A percentile compares a stretch with the other conserved stretches of the same genome.
Conservation (phyloP, 1,140 invertebrate genomes). For the Triops longicaudatus region DNA sequence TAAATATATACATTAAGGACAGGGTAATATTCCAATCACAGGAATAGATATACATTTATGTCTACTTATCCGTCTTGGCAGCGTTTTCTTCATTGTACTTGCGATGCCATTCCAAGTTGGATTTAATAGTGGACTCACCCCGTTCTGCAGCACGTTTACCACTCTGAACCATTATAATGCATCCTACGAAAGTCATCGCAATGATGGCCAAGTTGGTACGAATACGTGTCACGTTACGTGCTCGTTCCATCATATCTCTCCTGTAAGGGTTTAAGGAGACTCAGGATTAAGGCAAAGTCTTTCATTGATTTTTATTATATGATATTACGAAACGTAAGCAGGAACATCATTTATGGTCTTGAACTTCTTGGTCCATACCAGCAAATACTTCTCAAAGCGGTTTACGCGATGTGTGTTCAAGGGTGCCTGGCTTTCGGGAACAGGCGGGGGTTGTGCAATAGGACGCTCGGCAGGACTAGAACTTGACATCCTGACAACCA, state of each 20-base stretch:
- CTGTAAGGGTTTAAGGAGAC: background rate
- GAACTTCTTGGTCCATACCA: constrained; percentile 29
- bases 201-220: constrained; percentile 25
- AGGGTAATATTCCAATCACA: background rate
- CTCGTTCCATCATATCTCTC: constrained; percentile 28
- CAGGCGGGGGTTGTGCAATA: background rate
- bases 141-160: constrained; percentile 24
- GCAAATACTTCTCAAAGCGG: constrained; percentile 26
- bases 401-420: constrained; percentile 23
- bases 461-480: background rate
- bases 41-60: background rate
- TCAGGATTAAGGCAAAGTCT: too few species aligned
- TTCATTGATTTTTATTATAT: too few species aligned
- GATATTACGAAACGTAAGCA: constrained; percentile 22
- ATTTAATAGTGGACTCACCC: constrained; percentile 20
- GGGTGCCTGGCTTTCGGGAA: background rate
- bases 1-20: background rate
- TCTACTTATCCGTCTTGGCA: background rate
- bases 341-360: constrained; percentile 25
- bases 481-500: background rate
- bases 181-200: constrained; percentile 1
- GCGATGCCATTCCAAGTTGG: constrained; percentile 25
- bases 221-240: constrained; percentile 26
- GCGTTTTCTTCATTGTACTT: constrained; percentile 19
- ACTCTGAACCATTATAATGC: constrained; percentile 8